phyloP scores from a whole-genome alignment of 2,888 invertebrate genomes.

The Entomobrya multifasciata region DNA sequence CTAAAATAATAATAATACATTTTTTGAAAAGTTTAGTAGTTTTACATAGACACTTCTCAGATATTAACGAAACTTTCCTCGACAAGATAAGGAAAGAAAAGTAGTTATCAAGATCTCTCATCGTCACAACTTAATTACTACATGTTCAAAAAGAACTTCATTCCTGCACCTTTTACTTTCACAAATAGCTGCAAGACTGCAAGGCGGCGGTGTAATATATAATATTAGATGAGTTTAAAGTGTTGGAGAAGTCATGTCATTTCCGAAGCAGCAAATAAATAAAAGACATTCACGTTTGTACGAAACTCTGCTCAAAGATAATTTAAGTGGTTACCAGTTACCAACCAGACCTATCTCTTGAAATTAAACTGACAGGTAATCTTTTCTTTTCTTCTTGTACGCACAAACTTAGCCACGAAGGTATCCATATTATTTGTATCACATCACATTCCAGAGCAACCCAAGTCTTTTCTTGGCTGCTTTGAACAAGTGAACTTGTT shows the following conservation, averaged over 20 bases:
- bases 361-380: no score
- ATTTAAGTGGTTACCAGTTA: no score
- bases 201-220: not conserved
- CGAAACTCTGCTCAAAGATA: not conserved
- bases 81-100: constrained; percentile 49
- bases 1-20: not conserved
- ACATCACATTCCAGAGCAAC: no score
- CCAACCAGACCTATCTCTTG: no score
- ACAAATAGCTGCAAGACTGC: constrained; percentile 1
- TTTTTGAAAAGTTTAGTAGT: constrained; percentile 2
- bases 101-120: constrained; percentile 61
- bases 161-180: not conserved
- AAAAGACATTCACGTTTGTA: not conserved
- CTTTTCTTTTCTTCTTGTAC: not conserved
- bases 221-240: constrained; percentile 29
- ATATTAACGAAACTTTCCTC: not conserved
- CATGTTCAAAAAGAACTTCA: not conserved
- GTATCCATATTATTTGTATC: not conserved
- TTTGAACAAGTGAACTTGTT: constrained; percentile 7
- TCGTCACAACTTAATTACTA: constrained; percentile 66
- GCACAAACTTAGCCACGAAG: not conserved
- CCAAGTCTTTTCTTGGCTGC: constrained; percentile 5
- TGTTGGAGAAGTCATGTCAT: constrained; percentile 42
- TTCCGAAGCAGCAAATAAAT: constrained; percentile 31
- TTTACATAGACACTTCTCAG: constrained; percentile 6